phyloP scores from a whole-genome alignment of 2,113 vertebrate genomes.

The Girardinichthys multiradiatus region DNA sequence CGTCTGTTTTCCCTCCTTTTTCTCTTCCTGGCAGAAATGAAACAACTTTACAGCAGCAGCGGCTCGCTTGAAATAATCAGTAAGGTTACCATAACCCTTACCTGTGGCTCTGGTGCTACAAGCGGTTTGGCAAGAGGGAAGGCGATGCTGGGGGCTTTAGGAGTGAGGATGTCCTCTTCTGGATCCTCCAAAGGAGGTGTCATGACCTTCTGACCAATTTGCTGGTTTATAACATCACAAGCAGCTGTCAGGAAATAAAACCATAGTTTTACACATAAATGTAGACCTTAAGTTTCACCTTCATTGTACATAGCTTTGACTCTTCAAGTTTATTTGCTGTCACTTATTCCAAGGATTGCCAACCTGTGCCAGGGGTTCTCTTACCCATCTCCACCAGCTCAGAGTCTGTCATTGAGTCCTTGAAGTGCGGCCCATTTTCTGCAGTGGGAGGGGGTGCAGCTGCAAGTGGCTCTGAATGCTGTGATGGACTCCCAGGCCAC shows the following conservation, averaged over 20 bases:
- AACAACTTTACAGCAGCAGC: not conserved
- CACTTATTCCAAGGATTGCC: too few species aligned
- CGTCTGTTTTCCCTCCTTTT: constrained; percentile 68
- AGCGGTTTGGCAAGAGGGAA: constrained; percentile 88
- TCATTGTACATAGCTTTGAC: too few species aligned
- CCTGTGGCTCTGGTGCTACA: constrained; percentile 83
- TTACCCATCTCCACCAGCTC: constrained; percentile 88
- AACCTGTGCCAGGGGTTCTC: not conserved
- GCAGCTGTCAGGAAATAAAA: constrained; percentile 70
- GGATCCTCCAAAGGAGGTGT: constrained; percentile 55
- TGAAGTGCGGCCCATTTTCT: constrained; percentile 54
- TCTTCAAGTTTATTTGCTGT: too few species aligned
- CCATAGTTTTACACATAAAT: too few species aligned
- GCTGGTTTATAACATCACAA: constrained; percentile 76
- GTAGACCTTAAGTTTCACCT: too few species aligned
- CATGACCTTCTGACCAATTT: constrained; percentile 56
- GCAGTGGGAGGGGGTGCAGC: constrained; percentile 55
- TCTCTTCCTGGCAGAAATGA: constrained; percentile 44
- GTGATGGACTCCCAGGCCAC: constrained; percentile 93
- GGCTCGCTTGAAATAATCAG: not conserved
- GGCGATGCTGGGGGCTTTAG: constrained; percentile 87
- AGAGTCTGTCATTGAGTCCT: constrained; percentile 81
- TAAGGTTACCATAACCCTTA: constrained; percentile 17
- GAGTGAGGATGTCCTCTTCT: constrained; percentile 81
- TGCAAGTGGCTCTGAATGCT: constrained; percentile 82